A percentile compares a stretch with the other conserved stretches of the same genome.
Evolutionary conservation across 2,113 vertebrate species (phyloP).

Genomic region (Castor canadensis): DNA sequence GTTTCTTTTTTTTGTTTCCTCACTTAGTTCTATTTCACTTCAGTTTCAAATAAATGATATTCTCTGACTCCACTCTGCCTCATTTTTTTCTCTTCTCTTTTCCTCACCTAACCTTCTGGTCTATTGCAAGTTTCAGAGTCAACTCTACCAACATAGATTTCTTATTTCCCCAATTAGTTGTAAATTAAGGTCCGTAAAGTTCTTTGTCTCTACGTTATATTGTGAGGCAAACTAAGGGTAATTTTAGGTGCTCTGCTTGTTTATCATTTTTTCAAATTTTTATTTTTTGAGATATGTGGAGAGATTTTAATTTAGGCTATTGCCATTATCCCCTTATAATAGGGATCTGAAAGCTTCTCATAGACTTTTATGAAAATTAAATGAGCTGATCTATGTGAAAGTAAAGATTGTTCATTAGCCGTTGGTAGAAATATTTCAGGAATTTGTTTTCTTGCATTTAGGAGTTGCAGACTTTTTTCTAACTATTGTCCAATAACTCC

Average conservation of each 20-base stretch:
- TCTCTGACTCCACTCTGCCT: neutral
- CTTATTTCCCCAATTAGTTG: slow-evolving; percentile 24
- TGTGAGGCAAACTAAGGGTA: neutral
- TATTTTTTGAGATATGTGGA: neutral
- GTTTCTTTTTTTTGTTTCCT: neutral
- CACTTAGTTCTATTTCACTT: neutral
- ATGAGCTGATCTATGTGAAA: slow-evolving; percentile 55
- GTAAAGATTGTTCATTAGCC: slow-evolving; percentile 20
- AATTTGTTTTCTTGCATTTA: slow-evolving; percentile 34
- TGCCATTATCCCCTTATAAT: neutral
- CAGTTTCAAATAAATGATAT: neutral
- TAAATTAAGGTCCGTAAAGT: slow-evolving; percentile 14
- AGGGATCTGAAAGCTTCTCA: slow-evolving; percentile 21
- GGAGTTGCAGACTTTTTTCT: neutral
- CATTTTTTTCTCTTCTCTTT: neutral
- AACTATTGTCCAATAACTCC: slow-evolving; percentile 10
- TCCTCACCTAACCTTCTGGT: neutral
- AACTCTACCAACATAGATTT: neutral
- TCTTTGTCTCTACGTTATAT: neutral
- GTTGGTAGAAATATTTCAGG: slow-evolving; percentile 31
- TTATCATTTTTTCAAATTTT: neutral
- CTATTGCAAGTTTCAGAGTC: neutral
- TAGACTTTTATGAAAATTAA: slow-evolving; percentile 58
- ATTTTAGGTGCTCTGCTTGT: slow-evolving; percentile 19
- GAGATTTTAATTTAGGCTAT: slow-evolving; percentile 44